These are phyloP conservation scores for Elysia chlorotica DNA, from an alignment of 1,140 invertebrate genomes.

Conservation along the genomic window DNA sequence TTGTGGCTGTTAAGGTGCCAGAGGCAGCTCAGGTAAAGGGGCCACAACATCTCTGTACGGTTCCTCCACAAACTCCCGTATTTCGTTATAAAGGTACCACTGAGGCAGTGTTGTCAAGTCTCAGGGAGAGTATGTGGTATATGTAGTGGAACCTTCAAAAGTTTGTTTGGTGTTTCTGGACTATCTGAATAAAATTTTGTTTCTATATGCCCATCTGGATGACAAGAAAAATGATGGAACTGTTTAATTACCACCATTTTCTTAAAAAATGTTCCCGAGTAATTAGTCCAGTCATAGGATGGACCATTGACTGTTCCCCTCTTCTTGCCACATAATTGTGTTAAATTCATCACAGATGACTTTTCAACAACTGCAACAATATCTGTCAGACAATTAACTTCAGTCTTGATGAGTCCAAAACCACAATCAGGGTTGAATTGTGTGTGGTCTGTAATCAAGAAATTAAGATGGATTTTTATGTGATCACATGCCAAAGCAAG, in stretches of 20 bases:
- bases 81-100: slow-evolving; percentile 4
- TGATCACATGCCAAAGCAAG: slow-evolving; percentile 24
- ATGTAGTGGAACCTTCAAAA: background rate
- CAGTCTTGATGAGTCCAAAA: slow-evolving; percentile 3
- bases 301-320: slow-evolving; percentile 19
- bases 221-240: background rate
- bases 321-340: slow-evolving; percentile 18
- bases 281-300: slow-evolving; percentile 15
- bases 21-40: background rate
- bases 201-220: background rate
- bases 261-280: slow-evolving; percentile 8
- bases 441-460: slow-evolving; percentile 29
- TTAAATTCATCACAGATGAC: background rate
- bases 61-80: slow-evolving; percentile 3
- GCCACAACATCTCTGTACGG: background rate
- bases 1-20: too few relatives aligned
- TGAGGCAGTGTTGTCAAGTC: background rate
- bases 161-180: background rate
- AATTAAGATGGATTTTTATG: slow-evolving; percentile 22
- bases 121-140: background rate
- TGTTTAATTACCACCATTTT: slow-evolving; percentile 14
- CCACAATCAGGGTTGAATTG: background rate
- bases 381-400: slow-evolving; percentile 20
- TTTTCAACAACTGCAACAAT: slow-evolving; percentile 12
- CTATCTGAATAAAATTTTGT: background rate